Evolutionary conservation across 2,113 vertebrate species (phyloP), one percentile per base, ranked within the genome.

Genomic region (Orientallactaga bullata): DNA sequence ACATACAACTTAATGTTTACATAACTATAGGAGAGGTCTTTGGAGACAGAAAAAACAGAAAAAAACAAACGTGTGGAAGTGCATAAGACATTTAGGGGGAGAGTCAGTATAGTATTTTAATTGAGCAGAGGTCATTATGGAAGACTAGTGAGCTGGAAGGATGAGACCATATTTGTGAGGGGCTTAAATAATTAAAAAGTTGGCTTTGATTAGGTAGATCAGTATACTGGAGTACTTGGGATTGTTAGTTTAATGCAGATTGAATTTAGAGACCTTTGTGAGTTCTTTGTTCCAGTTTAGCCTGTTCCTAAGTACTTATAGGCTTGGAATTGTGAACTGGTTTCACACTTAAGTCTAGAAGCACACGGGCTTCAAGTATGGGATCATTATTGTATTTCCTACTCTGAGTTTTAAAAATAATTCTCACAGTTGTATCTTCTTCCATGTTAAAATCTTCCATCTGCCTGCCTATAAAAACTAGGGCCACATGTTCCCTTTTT

Each of bases 161-260:
- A 88, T 91, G 21, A 78, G 71, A 37, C 21, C 71, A 83, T 58
- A 92, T 92, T 86, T 78, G 47, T 37, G 88, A 80, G 23, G 17
- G 7, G 32, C 32, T 84, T 80, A 85, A 51, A 30, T 68, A 37
- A 58, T 71, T 83, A 55, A 28, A 65, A 47, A 89, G 82, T 18
- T 61, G 80, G 47, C 58, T 16, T 55, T 55, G 55, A 55, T 55
- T 55, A 55, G 7, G 12, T 55, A 16, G 55, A 55, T 55, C 55
- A 55, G 55, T 16, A 55, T 55, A 12, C 15, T 55, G 55, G 15
- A 15, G 12, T 55, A 55, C 55, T 55, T 55, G 55, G 55, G 55
- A 15, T 12, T 55, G 55, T 55, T 55, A 55, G 55, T 16, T 55
- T 55, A 55, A 55, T 55, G 55, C 55, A 15, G 55, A 55, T 55